Evolutionary conservation across 2,888 invertebrate species (phyloP).

Genomic region (Lochmaea capreae): DNA sequence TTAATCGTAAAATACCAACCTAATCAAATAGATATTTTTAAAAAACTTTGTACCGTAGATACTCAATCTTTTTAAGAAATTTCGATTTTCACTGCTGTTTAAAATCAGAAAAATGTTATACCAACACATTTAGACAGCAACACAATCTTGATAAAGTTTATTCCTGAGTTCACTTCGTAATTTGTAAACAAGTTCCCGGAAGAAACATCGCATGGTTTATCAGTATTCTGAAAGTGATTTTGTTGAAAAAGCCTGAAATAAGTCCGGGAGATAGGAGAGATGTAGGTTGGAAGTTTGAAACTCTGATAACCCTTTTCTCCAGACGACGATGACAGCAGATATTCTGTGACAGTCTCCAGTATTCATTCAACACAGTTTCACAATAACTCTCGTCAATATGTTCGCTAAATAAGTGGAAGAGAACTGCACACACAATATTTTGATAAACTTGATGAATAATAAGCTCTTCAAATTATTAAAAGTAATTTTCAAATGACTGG

Average conservation of each 20-base stretch:
- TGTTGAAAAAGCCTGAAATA: slow-evolving; percentile 17
- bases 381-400: not conserved
- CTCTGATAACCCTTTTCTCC: slow-evolving; percentile 31
- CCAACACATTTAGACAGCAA: not conserved
- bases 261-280: slow-evolving; percentile 16
- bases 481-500: not conserved
- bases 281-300: slow-evolving; percentile 26
- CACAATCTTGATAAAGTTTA: slow-evolving; percentile 3
- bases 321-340: slow-evolving; percentile 22
- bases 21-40: too few relatives aligned
- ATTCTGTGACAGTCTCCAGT: slow-evolving; percentile 19
- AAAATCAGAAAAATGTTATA: not conserved
- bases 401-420: not conserved
- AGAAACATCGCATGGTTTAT: slow-evolving; percentile 23
- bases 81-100: not conserved
- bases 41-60: too few relatives aligned
- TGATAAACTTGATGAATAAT: not conserved
- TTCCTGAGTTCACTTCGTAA: slow-evolving; percentile 4
- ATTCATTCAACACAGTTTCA: slow-evolving; percentile 24
- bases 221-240: slow-evolving; percentile 31
- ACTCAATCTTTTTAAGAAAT: not conserved
- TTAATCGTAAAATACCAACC: too few relatives aligned
- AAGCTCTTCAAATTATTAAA: not conserved
- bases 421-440: not conserved
- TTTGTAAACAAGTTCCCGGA: slow-evolving; percentile 29